phyloP scores from a whole-genome alignment of 2,113 vertebrate species.

The human (Homo sapiens) region DNA sequence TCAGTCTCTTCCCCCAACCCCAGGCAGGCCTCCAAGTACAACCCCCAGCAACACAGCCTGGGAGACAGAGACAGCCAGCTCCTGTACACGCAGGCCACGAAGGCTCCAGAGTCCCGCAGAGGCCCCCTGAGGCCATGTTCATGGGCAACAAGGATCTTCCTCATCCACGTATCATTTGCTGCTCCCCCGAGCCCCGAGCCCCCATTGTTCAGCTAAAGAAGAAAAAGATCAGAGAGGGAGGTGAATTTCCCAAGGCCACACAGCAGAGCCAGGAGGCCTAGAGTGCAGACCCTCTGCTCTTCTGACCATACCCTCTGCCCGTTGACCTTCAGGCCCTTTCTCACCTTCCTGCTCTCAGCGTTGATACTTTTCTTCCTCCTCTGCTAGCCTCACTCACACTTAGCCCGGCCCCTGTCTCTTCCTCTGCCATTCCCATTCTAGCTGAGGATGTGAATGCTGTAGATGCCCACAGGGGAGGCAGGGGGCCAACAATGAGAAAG shows the following conservation, averaged over 20 bases:
- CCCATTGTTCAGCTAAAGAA: neutral
- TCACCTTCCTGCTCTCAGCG: neutral
- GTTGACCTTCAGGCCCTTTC: rapidly evolving
- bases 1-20: neutral
- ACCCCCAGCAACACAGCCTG: neutral
- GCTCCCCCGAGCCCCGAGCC: rapidly evolving
- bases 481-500: too few relatives aligned
- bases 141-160: rapidly evolving
- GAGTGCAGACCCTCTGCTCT: neutral
- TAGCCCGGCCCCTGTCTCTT: neutral
- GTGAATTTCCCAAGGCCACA: neutral
- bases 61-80: neutral
- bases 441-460: neutral
- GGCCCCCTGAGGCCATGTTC: neutral
- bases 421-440: neutral
- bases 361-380: neutral
- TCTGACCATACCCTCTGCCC: rapidly evolving
- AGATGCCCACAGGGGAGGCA: neutral
- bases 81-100: neutral
- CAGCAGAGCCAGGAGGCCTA: neutral
- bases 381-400: too few relatives aligned
- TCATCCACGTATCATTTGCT: neutral
- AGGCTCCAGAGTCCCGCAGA: neutral
- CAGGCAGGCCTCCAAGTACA: neutral
- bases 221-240: neutral